A percentile compares a stretch with the other conserved stretches of the same genome.
Evolutionary conservation across 30 jellyfish, hydroid and myxozoan genomes (phyloP).

Genomic region (Morbakka virulenta): DNA sequence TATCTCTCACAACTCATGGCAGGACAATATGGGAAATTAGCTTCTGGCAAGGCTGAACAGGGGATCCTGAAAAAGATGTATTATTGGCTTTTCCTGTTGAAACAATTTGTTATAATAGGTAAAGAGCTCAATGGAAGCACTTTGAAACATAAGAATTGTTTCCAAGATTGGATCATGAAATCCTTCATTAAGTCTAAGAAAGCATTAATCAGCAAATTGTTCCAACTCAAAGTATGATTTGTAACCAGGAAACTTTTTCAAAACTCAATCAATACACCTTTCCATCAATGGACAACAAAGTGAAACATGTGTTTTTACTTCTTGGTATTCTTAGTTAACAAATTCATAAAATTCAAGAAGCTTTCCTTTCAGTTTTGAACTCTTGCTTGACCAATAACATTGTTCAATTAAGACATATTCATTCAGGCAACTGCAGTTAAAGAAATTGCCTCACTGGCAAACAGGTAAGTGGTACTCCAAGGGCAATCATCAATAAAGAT

Average conservation of each 20-base stretch:
- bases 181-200: slow-evolving; percentile 22
- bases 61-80: slow-evolving; percentile 21
- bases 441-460: slow-evolving; percentile 35
- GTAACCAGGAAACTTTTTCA: slow-evolving; percentile 21
- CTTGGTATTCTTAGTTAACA: slow-evolving; percentile 32
- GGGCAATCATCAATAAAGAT: slow-evolving; percentile 65
- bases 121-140: slow-evolving; percentile 31
- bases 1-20: slow-evolving; percentile 9
- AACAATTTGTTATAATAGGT: slow-evolving; percentile 33
- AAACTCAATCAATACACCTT: slow-evolving; percentile 30
- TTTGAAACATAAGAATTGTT: background rate
- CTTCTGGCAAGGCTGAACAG: slow-evolving; percentile 32
- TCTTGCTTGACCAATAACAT: no score
- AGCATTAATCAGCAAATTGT: slow-evolving; percentile 30
- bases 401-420: no score
- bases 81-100: slow-evolving; percentile 43
- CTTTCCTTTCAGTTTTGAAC: slow-evolving; percentile 38
- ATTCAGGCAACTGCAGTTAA: slow-evolving; percentile 21
- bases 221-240: slow-evolving; percentile 42
- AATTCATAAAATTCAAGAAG: slow-evolving; percentile 34
- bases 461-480: slow-evolving; percentile 62
- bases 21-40: slow-evolving; percentile 26
- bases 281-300: slow-evolving; percentile 63
- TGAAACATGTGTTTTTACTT: no score
- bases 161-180: slow-evolving; percentile 29